Conservation (phyloP, 1,140 invertebrate species). For the Ditylenchus dipsaci region DNA sequence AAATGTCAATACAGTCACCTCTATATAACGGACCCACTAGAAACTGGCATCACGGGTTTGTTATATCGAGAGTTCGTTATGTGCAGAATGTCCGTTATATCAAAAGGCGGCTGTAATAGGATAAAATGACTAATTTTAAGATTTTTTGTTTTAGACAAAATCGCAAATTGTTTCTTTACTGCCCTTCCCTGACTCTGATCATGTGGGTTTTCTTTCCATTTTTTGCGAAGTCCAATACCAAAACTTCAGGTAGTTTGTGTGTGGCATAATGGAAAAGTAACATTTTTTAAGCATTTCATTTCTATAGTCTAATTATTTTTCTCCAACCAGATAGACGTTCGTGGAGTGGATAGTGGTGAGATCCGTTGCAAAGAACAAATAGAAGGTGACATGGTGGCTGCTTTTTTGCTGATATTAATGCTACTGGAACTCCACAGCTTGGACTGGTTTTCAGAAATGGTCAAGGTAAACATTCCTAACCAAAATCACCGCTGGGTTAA, state of each 20-base stretch:
- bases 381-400: conserved; percentile 36
- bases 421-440: conserved; percentile 24
- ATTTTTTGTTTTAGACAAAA: conserved; percentile 39
- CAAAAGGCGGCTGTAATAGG: no score
- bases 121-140: no score
- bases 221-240: no score
- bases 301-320: no score
- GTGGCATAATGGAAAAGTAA: conserved; percentile 45
- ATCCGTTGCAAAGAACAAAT: conserved; percentile 39
- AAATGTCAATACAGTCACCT: no score
- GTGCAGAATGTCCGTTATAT: no score
- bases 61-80: no score
- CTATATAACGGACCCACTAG: no score
- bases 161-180: conserved; percentile 36
- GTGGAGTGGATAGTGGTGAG: conserved; percentile 30
- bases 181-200: conserved; percentile 25
- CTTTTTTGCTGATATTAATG: conserved; percentile 32
- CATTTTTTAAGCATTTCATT: neutral
- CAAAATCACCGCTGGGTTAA: no score
- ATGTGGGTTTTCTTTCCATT: conserved; percentile 35
- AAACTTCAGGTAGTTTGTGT: no score
- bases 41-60: no score
- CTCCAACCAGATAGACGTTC: conserved; percentile 35
- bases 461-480: conserved; percentile 31
- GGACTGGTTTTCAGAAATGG: conserved; percentile 34